Evolutionary conservation across 2,797 vertebrate species (phyloP).

Genomic region (Mycteria americana): DNA sequence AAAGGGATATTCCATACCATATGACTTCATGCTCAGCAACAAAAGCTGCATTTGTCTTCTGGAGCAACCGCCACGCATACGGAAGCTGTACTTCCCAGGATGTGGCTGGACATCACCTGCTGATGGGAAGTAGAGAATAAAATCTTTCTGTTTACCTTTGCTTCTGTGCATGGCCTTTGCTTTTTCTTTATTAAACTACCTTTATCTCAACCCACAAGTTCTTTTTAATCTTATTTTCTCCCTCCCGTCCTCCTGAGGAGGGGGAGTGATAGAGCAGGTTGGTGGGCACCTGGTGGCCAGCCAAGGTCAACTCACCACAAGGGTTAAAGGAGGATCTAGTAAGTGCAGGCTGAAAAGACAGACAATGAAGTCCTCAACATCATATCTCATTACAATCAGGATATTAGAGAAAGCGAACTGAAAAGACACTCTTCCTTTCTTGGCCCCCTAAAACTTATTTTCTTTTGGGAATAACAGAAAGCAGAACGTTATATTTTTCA

Average conservation of each 20-base stretch:
- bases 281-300: neutral
- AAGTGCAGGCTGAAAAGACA: neutral
- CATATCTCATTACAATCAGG: neutral
- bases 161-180: neutral
- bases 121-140: neutral
- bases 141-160: neutral
- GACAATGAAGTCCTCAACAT: neutral
- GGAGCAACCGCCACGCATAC: fast-evolving
- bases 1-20: neutral
- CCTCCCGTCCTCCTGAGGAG: fast-evolving
- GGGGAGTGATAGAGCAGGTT: fast-evolving
- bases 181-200: neutral
- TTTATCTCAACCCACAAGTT: neutral
- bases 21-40: neutral
- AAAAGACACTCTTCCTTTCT: neutral
- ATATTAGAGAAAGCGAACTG: neutral
- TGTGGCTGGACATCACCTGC: neutral
- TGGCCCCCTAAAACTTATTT: neutral
- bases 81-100: neutral
- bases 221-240: neutral
- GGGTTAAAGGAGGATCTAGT: neutral
- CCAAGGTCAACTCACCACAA: neutral
- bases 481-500: neutral
- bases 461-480: neutral
- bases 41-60: neutral